Base-by-base conservation (phyloP, 2,888 invertebrate genomes). In the Cremastinae sp. region DNA sequence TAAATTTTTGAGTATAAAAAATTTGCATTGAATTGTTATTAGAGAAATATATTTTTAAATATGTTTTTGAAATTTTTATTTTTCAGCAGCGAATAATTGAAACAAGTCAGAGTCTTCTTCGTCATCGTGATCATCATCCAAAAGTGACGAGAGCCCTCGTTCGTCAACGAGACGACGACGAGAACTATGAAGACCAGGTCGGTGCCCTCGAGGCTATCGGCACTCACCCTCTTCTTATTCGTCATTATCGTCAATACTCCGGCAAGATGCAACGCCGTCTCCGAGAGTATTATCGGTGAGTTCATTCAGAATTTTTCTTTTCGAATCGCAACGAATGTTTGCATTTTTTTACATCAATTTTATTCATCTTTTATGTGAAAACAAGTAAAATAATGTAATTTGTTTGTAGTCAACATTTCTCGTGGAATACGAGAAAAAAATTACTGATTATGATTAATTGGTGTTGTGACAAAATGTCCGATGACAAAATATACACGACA, bases 251-350 rank as follows among this genome's bases (percentile, higher is more conserved):
- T 49, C 58, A 49, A 69, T 53, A 22, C 22, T 14, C 62, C 78
- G 43, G 79, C 75, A 51, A 82, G 68, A 43, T 87, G 84, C 82
- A 79, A 80, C 68, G 83, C 81, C 56, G 83, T 82, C 59, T 84
- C 87, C 72, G 88, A 88, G 75, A 88, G 86, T 80, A 87, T 88
- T 80, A 86, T 84, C 83, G 87, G 87, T 87, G 76, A 84, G 86
- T 81, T 22, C 14, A 1, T 10, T n/a, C 18, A 1, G 7, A 37
- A 20, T 58, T 37, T 45, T 12, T 20, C 5, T n/a, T 47, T 22
- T 9, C 37, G 10, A 10, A 51, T 22, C n/a, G 9, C 9, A 20
- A 10, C 20, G 9, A 22, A 22, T 51, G 9, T n/a, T 14, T n/a
- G n/a, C 2, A 18, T 51, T 51, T 20, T 20, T n/a, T 8, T 16